Conservation (phyloP, 2,113 vertebrate genomes). For the Ahaetulla prasina region DNA sequence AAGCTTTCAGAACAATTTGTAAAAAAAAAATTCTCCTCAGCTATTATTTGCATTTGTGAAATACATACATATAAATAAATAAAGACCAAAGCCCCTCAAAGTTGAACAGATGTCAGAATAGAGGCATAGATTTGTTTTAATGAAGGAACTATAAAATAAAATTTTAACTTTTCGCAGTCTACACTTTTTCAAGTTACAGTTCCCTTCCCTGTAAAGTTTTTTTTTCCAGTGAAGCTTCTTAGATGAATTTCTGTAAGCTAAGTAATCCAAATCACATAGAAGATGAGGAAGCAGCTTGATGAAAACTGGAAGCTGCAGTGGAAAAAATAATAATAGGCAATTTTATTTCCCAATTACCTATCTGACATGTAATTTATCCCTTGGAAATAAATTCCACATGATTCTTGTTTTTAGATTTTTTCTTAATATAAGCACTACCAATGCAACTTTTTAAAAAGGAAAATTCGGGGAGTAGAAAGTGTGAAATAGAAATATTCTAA, state of each 20-base stretch:
- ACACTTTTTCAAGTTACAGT: not conserved
- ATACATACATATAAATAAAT: not conserved
- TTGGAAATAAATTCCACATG: not conserved
- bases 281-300: not conserved
- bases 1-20: not conserved
- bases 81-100: not conserved
- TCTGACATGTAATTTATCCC: not conserved
- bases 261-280: not conserved
- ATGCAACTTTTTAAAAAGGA: not conserved
- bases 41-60: not conserved
- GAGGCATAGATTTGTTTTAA: not conserved
- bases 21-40: not conserved
- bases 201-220: not conserved
- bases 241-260: not conserved
- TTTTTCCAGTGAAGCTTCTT: not conserved
- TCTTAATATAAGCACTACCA: not conserved
- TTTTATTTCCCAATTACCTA: not conserved
- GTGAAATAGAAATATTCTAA: not conserved
- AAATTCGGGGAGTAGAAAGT: not conserved
- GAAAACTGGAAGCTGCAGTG: not conserved
- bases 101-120: not conserved
- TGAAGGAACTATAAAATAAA: not conserved
- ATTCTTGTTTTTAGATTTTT: not conserved
- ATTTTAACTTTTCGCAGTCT: not conserved
- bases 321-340: not conserved